Conservation (phyloP, 2,797 vertebrate species). For the Somateria mollissima region DNA sequence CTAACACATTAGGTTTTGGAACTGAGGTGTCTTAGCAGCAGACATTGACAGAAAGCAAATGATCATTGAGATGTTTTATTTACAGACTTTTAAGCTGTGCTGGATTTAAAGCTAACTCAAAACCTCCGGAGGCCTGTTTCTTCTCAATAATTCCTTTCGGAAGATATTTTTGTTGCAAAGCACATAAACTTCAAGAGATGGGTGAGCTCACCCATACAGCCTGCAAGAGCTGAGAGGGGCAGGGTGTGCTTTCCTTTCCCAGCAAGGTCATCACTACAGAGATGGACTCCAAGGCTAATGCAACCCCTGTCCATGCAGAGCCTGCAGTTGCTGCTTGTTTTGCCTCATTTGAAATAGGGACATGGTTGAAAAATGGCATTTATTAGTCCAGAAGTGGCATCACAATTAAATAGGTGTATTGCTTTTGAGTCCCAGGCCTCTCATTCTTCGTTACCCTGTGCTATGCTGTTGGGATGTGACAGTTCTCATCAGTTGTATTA, state of each 20-base stretch:
- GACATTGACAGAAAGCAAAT: background rate
- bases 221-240: background rate
- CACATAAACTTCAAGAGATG: background rate
- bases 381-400: background rate
- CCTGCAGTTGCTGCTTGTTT: background rate
- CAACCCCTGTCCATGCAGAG: background rate
- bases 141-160: background rate
- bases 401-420: background rate
- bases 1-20: background rate
- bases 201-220: background rate
- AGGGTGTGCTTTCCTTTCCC: background rate
- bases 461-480: accelerated
- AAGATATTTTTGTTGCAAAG: background rate
- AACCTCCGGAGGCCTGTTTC: background rate
- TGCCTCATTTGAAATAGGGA: accelerated
- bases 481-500: accelerated
- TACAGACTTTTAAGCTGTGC: background rate
- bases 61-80: background rate
- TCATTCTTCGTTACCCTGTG: background rate
- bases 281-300: background rate
- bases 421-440: accelerated
- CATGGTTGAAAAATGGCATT: background rate
- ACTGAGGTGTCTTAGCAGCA: background rate
- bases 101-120: background rate
- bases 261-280: background rate